Evolutionary conservation across 2,113 vertebrate genomes (phyloP).

Genomic region (Scopus umbretta): DNA sequence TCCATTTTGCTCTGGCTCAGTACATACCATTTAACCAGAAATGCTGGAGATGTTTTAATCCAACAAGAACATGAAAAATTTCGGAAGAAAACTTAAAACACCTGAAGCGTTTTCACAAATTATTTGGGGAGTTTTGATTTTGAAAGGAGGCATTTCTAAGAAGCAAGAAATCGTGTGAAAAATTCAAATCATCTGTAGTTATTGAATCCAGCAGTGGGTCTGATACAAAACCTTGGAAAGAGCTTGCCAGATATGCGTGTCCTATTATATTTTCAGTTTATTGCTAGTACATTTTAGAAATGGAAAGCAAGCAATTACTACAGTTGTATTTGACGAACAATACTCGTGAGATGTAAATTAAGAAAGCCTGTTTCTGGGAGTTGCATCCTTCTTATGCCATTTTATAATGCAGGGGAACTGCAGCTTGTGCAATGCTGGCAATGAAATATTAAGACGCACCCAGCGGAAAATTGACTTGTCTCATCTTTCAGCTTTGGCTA

Average conservation of each 20-base stretch:
- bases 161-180: background rate
- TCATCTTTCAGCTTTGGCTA: slow-evolving; percentile 6
- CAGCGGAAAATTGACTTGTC: background rate
- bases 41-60: background rate
- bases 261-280: background rate
- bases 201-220: background rate
- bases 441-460: background rate
- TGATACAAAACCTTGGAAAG: background rate
- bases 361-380: background rate
- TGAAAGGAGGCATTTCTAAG: background rate
- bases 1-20: background rate
- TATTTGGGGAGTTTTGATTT: background rate
- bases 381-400: background rate
- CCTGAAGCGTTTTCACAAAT: background rate
- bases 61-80: background rate
- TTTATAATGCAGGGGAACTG: background rate
- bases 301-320: background rate
- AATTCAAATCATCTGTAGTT: background rate
- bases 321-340: background rate
- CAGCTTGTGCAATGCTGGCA: background rate
- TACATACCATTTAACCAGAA: background rate
- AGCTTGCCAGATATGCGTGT: background rate
- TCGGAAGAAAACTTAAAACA: background rate
- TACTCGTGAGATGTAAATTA: background rate
- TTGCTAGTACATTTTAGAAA: background rate